Base-by-base conservation (phyloP, 2,113 vertebrate species). In the Syngnathus floridae region DNA sequence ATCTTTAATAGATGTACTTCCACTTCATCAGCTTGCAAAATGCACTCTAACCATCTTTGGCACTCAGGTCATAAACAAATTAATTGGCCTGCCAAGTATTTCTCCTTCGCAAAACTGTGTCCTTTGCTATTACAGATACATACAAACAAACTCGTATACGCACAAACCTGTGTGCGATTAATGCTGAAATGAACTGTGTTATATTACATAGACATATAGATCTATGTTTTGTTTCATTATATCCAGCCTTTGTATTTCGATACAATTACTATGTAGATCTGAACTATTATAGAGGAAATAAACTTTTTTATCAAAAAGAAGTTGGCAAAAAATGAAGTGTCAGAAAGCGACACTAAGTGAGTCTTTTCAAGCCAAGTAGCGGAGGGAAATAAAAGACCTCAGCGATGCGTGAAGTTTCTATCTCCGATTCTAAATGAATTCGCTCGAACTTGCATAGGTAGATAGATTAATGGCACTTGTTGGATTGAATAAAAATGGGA, bases 21-120 rank as follows among this genome's bases (percentile, higher is more conserved):
- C 86, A 80, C 85, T 85, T 87, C 74, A 79, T 85, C 76, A 79
- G 74, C 79, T 87, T 66, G 66, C 78, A 83, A 81, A 85, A 78
- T 80, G 79, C 77, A 83, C 72, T 82, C 71, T 72, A 75, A 74
- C 72, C 85, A 78, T 79, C 70, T 74, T 58, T 76, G 75, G 75
- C 75, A 70, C 79, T 56, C 74, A 80, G 85, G 85, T 87, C 82
- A 81, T 87, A 83, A 86, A 85, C 84, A 86, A 84, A 85, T 87
- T 82, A 81, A 82, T 80, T 82, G 83, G 72, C 74, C 82, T 78
- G 75, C 76, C 79, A 82, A 66, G 72, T 76, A 72, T 73, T 66
- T 64, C 55, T 68, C 22, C 21, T 61, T 5, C 58, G 22, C 5
- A 37, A 60, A 60, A 60, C n/a, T 1, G 57, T 59, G 38, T 22